phyloP scores from a whole-genome alignment of 2,888 invertebrate genomes.

The Phengaris arion region DNA sequence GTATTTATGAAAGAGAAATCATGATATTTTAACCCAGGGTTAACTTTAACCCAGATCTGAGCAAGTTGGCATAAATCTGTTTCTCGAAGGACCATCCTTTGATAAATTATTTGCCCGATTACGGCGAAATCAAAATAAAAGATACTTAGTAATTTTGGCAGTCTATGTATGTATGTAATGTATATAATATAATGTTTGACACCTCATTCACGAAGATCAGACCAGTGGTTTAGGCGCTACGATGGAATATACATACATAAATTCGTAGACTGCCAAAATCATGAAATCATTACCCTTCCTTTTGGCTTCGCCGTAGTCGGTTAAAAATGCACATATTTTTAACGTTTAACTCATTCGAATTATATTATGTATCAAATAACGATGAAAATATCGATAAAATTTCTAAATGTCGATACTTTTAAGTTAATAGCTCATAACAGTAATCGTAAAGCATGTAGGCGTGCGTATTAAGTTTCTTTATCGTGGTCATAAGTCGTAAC shows the following conservation, averaged over 20 bases:
- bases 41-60: too few species aligned
- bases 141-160: too few species aligned
- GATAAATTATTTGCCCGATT: not conserved
- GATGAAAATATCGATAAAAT: not conserved
- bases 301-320: too few species aligned
- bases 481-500: slow-evolving; percentile 14
- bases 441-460: slow-evolving; percentile 9
- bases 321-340: not conserved
- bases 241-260: too few species aligned
- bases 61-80: not conserved
- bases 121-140: too few species aligned
- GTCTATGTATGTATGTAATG: too few species aligned
- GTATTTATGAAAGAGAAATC: too few species aligned
- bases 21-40: too few species aligned
- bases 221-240: too few species aligned
- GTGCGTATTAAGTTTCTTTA: slow-evolving; percentile 15
- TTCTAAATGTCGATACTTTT: slow-evolving; percentile 15
- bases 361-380: slow-evolving; percentile 7
- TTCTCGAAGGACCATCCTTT: not conserved
- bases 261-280: too few species aligned
- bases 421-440: slow-evolving; percentile 10
- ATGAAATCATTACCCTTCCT: too few species aligned
- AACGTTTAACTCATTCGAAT: not conserved
- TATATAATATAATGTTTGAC: not conserved
- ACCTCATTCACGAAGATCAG: too few species aligned